Conservation (phyloP, 2,888 invertebrate species). For the Chrysolina oricalcia region DNA sequence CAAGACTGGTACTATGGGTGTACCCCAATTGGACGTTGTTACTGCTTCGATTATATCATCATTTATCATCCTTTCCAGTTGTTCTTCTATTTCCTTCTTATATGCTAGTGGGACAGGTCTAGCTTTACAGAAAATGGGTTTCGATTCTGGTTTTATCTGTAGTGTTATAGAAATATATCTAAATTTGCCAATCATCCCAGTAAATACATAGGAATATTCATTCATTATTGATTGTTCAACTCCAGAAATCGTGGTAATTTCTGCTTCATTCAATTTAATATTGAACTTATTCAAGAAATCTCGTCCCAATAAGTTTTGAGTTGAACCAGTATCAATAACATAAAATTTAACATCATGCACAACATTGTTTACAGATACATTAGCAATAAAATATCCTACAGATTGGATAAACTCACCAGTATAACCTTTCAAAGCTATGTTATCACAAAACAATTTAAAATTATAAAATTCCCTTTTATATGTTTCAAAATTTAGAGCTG, state of each 20-base stretch:
- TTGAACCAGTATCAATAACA: background rate
- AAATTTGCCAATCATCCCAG: background rate
- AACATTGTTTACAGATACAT: background rate
- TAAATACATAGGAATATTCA: slow-evolving; percentile 4
- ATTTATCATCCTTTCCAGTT: slow-evolving; percentile 2
- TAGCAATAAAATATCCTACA: background rate
- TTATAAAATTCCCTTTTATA: background rate
- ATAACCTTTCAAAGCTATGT: slow-evolving; percentile 21
- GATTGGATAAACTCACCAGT: background rate
- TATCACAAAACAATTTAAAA: background rate
- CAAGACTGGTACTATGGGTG: slow-evolving; percentile 32
- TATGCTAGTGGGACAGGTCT: slow-evolving; percentile 22
- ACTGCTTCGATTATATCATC: slow-evolving; percentile 1
- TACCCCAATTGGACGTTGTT: slow-evolving; percentile 24
- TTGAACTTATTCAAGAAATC: background rate
- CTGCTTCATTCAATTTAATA: background rate
- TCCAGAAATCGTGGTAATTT: background rate
- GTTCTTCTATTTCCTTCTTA: background rate
- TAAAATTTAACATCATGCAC: slow-evolving; percentile 3
- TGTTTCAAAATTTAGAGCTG: background rate
- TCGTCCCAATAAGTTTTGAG: background rate
- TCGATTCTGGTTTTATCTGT: background rate
- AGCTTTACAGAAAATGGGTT: slow-evolving; percentile 23
- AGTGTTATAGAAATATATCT: background rate
- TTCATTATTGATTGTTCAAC: background rate